Base-by-base conservation (phyloP, 2,797 vertebrate genomes). In the Allochrocebus solatus region DNA sequence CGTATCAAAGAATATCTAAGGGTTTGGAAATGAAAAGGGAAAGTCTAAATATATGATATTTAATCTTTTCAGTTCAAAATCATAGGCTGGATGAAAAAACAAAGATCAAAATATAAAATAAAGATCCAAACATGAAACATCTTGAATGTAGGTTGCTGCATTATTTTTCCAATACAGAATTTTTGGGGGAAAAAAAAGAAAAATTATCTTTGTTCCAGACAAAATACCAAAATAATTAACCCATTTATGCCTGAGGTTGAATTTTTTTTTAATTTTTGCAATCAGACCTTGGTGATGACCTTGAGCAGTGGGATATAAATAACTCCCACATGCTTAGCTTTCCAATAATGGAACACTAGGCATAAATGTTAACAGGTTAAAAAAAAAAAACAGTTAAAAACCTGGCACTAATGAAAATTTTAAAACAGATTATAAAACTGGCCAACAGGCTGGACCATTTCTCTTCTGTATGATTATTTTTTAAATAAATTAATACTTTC, bases 121-220 rank as follows among this genome's bases (percentile, higher is more conserved):
- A 4, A 95, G 57, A 75, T n/a, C 19, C 9, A 93, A 39, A 72
- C 21, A 70, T 57, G 36, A 97, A 59, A 26, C 1, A 81, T 39
- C 50, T 93, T 89, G 21, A 61, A 87, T 43, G 80, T 22, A 91
- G 14, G 17, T n/a, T 88, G 50, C 24, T 39, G 55, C 36, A 90
- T 93, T 93, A 88, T 41, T 83, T 96, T 98, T 95, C 26, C 94
- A 88, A 89, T n/a, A 10, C 5, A 87, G 53, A 95, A 61, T 61
- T 70, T 12, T 55, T 14, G 16, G 50, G 43, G n/a, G 59, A 75
- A n/a, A 46, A 55, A 78, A 67, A 19, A 53, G 36, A n/a, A 61
- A 21, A 64, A 22, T 33, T 61, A 21, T 95, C 21, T 87, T 79
- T 26, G 55, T 87, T 90, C 36, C 92, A 92, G 36, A 59, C 83